Evolutionary conservation across 2,888 invertebrate species (phyloP).

Genomic region (Craniophora ligustri): DNA sequence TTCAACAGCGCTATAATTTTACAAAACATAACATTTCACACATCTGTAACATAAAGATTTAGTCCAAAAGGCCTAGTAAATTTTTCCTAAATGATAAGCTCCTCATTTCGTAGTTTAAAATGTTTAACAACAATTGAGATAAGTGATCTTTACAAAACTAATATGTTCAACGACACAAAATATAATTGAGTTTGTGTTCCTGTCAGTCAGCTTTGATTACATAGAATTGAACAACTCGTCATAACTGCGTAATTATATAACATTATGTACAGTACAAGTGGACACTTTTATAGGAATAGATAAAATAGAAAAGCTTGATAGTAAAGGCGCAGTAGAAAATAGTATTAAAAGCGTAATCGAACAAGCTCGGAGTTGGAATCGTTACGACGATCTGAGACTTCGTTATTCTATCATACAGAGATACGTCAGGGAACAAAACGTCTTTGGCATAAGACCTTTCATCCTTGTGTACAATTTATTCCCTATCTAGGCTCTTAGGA

Average conservation of each 20-base stretch:
- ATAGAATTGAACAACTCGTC: constrained; percentile 38
- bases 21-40: constrained; percentile 69
- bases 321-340: constrained; percentile 81
- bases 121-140: constrained; percentile 50
- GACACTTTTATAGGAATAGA: constrained; percentile 54
- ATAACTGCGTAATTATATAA: constrained; percentile 38
- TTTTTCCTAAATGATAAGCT: constrained; percentile 84
- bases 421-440: constrained; percentile 39
- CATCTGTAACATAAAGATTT: constrained; percentile 65
- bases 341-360: constrained; percentile 82
- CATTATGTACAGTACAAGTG: constrained; percentile 51
- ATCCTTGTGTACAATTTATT: constrained; percentile 66
- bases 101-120: constrained; percentile 65
- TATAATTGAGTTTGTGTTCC: constrained; percentile 39
- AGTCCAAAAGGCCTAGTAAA: constrained; percentile 73
- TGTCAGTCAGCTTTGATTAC: constrained; percentile 49
- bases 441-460: constrained; percentile 40
- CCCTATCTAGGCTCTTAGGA: constrained; percentile 73
- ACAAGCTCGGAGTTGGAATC: constrained; percentile 80
- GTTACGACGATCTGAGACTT: constrained; percentile 21
- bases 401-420: constrained; percentile 18
- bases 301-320: constrained; percentile 76
- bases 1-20: constrained; percentile 75
- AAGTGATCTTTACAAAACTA: constrained; percentile 42
- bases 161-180: constrained; percentile 36